phyloP scores from a whole-genome alignment of 1,140 invertebrate species.

The Vanessa atalanta region DNA sequence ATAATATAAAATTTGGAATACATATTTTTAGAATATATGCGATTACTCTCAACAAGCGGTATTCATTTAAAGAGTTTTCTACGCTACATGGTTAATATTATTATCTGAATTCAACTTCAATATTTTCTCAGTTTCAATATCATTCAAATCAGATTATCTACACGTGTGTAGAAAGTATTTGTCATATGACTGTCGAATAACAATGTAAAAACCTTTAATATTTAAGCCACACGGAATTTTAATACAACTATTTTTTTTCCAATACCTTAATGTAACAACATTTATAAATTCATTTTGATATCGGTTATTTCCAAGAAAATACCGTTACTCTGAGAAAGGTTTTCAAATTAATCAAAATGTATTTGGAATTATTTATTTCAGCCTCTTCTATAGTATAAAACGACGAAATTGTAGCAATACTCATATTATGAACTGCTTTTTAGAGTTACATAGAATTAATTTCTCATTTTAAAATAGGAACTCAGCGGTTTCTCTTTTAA shows the following conservation, averaged over 20 bases:
- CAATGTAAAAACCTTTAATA: background rate
- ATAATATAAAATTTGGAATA: background rate
- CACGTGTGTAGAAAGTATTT: constrained; percentile 5
- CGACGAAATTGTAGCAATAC: no score
- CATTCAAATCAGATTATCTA: background rate
- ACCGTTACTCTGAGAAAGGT: background rate
- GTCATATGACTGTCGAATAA: constrained; percentile 6
- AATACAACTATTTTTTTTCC: background rate
- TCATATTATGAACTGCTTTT: no score
- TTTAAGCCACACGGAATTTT: background rate
- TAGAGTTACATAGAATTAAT: no score
- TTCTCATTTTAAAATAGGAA: no score
- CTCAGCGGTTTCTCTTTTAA: no score
- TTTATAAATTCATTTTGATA: background rate
- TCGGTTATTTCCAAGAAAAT: background rate
- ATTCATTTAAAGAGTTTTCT: constrained; percentile 1
- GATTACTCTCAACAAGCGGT: background rate
- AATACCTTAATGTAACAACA: background rate
- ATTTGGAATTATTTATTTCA: no score
- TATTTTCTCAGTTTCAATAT: constrained; percentile 8
- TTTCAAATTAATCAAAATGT: background rate
- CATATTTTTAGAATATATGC: background rate
- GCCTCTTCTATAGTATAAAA: no score
- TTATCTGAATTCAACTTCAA: background rate
- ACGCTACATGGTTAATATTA: constrained; percentile 3